Evolutionary conservation across 1,140 invertebrate species (phyloP), one percentile per base, ranked within the genome.

Genomic region (Drosophila serrata): DNA sequence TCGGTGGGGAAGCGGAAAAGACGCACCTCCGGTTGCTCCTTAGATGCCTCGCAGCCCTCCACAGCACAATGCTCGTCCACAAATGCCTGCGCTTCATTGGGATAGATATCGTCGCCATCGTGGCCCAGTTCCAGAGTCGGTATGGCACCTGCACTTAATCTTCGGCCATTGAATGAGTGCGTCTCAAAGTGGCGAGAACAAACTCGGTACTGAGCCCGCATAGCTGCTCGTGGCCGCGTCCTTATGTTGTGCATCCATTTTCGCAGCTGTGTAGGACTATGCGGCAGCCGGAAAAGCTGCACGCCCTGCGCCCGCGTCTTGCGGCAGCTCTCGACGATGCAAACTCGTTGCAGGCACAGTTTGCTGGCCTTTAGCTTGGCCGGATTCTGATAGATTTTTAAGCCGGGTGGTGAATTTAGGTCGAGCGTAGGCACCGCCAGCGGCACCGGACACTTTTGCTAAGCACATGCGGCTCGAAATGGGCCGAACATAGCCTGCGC

Each of bases 351-450:
- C 39, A 85, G 53, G n/a, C 90, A 76, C 33, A 91, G 55, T 39
- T 92, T 92, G 22, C 62, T 79, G 13, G 81, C 78, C 72, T 86
- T 86, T 0, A 92, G 62, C 58, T 92, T 92, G 9, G 87, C 79
- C 12, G 91, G 91, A 68, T 92, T 92, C 56, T 90, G 91, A 53
- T 92, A 92, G 35, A 92, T 90, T 60, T 92, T 92, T 31, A 91
- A 79, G 7, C 91, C 91, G 1, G 86, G 59, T 0, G 91, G 91
- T 0, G 76, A 58, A 39, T 92, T 92, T 1, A 92, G 53, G n/a
- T 92, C 87, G 1, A 92, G 37, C 6, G 91, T 92, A 9, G 91
- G 91, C 43, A 92, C 90, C 4, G 91, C 82, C 68, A 85, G 42
- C 13, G 84, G 77, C 33, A 92, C 88, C n/a, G 91, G 91, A 40